phyloP scores from a whole-genome alignment of 2,888 invertebrate genomes.

The Dryomyza anilis region DNA sequence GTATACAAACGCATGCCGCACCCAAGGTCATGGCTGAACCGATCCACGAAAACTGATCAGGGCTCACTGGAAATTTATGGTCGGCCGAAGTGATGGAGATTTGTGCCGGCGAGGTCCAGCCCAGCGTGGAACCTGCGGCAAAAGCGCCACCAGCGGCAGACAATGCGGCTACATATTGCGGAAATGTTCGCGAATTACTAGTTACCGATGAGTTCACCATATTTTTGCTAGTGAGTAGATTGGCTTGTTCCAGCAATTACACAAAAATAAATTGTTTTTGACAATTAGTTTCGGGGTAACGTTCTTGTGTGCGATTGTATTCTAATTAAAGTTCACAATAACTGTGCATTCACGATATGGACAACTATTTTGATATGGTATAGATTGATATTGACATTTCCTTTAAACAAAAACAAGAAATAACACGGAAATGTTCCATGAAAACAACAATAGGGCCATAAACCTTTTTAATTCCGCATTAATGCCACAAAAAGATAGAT shows the following conservation, averaged over 20 bases:
- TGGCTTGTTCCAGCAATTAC: conserved; percentile 13
- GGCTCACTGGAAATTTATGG: conserved; percentile 63
- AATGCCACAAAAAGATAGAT: no score
- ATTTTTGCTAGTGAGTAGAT: conserved; percentile 16
- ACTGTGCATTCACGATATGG: no score
- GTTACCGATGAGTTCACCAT: conserved; percentile 49
- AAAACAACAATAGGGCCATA: no score
- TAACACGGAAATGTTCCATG: no score
- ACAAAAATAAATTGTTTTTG: no score
- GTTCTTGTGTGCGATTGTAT: no score
- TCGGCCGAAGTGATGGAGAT: conserved; percentile 12
- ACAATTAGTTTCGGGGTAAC: no score
- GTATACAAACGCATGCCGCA: conserved; percentile 74
- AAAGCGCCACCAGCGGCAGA: conserved; percentile 78
- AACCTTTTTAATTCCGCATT: no score
- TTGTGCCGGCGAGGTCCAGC: conserved; percentile 76
- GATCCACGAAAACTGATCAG: conserved; percentile 71
- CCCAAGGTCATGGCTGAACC: conserved; percentile 74
- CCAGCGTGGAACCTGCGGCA: conserved; percentile 75
- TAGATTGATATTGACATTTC: no score
- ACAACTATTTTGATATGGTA: no score
- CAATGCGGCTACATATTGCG: conserved; percentile 58
- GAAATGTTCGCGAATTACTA: conserved; percentile 41
- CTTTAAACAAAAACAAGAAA: no score
- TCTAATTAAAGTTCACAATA: no score